Percentiles rank a stretch among this genome's conserved stretches.
These are phyloP conservation scores for Saccopteryx leptura DNA, from an alignment of 2,113 vertebrate species.

Conservation along the genomic window DNA sequence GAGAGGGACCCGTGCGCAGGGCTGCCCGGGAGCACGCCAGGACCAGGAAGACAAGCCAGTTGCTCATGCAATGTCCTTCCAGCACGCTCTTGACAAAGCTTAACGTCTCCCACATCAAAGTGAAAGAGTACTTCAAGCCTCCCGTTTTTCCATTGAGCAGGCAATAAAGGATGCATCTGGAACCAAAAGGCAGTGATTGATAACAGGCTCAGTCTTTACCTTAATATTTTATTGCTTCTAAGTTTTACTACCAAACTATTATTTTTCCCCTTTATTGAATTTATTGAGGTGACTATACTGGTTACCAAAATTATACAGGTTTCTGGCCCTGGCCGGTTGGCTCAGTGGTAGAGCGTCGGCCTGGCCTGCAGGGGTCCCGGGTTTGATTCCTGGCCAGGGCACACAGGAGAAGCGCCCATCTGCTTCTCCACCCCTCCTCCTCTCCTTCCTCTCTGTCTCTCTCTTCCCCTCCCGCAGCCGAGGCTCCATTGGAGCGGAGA, in stretches of 20 bases:
- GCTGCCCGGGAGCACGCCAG: neutral
- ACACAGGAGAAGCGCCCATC: too few species aligned
- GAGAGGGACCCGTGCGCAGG: neutral
- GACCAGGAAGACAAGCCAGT: neutral
- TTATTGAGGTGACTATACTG: too few species aligned
- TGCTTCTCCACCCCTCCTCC: too few species aligned
- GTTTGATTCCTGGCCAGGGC: too few species aligned
- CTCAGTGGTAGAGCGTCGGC: too few species aligned
- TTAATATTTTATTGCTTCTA: constrained; percentile 14
- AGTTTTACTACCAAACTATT: neutral
- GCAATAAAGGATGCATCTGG: neutral
- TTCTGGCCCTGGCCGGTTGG: too few species aligned
- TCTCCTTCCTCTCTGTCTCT: too few species aligned
- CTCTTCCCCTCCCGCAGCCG: too few species aligned
- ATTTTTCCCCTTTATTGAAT: too few species aligned
- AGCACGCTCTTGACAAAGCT: neutral
- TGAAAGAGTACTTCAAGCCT: neutral
- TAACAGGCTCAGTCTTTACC: neutral
- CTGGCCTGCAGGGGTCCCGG: too few species aligned
- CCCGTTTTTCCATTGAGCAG: neutral
- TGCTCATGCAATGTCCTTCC: neutral
- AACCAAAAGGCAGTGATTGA: neutral
- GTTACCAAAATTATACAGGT: too few species aligned
- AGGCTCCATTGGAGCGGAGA: too few species aligned
- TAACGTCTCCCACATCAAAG: neutral